Base-by-base conservation (phyloP, 2,888 invertebrate genomes). In the Cosmorhoe ocellata region DNA sequence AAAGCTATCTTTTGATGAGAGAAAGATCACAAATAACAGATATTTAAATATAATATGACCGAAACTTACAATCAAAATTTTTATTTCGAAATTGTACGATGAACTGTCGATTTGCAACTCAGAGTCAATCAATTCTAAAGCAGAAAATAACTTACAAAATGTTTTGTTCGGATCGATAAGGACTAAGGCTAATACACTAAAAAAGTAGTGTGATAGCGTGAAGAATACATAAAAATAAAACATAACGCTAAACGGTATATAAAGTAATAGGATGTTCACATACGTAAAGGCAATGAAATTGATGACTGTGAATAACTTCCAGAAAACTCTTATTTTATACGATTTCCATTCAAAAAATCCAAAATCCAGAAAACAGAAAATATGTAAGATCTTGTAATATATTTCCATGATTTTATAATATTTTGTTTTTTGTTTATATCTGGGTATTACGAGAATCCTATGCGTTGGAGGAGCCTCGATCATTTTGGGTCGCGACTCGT, bases 341-440 rank as follows among this genome's bases (percentile, higher is more conserved):
- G 34, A 41, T 48, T 48, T 26, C 0, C 12, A 14, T 11, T 24
- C 24, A n/a, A 40, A 48, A 48, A 48, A 41, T 6, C 47, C 47
- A 22, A 48, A 36, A n/a, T 48, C 47, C 5, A 41, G 24, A 10
- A 10, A 11, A 6, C 28, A 41, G 9, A 36, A 6, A 2, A 41
- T 8, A 8, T 41, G 34, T 1, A 48, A 9, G 0, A 36, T 2
- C 22, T 36, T 48, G 11, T 24, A 41, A 48, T 10, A 47, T 34
- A 41, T 13, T 8, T 13, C 22, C 33, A 47, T 28, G 10, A 40
- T 3, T 2, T 40, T 47, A 3, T 13, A 22, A 39, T 22, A 40
- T 7, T 34, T 47, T 3, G 34, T 33, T 22, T 47, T 27, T 9
- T 44, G 43, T 11, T 0, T 39, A 8, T 39, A 9, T 32, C 26